Evolutionary conservation across 2,113 vertebrate species (phyloP), one percentile per base, ranked within the genome.

Genomic region (Telmatochromis sp.): DNA sequence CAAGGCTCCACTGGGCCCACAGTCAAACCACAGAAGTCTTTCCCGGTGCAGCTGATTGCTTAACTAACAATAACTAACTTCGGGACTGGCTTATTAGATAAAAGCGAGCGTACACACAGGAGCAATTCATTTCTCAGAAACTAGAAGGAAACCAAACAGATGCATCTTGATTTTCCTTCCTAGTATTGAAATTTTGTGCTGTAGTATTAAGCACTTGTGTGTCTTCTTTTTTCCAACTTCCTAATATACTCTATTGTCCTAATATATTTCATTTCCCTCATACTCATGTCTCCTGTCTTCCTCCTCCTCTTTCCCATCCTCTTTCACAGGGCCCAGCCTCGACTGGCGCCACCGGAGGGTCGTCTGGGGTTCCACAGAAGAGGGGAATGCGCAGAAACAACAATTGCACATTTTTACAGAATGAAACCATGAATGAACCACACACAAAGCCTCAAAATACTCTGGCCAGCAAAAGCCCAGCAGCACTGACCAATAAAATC

Each of bases 311-410:
- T 82, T 80, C 81, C 54, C 85, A 81, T 93, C 92, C 87, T 92
- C 68, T 45, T 85, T 80, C 63, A 19, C 83, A 82, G 82, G 75
- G 87, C 85, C 91, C 89, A 82, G 87, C 94, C 93, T 93, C 19
- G 21, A 60, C 91, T 94, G 94, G 94, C 94, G 93, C 93, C 92
- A 93, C 84, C 40, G 81, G 85, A 85, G 91, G 96, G 95, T 96
- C 94, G 94, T 91, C 65, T 84, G 86, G 91, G 94, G 93, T 95
- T 92, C 92, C 85, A 80, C 86, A 54, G 89, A 86, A 81, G 85
- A 90, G 79, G 57, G 82, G 92, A 93, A 93, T 92, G 88, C 35
- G 19, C n/a, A 87, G 89, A 89, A 91, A 93, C 86, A 94, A 94
- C 91, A 95, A 88, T 88, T 31, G 68, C 80, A 57, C 51, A 83